A percentile compares a stretch with the other conserved stretches of the same genome.
Evolutionary conservation across 2,797 vertebrate genomes (phyloP).

Genomic region (Liasis olivaceus): DNA sequence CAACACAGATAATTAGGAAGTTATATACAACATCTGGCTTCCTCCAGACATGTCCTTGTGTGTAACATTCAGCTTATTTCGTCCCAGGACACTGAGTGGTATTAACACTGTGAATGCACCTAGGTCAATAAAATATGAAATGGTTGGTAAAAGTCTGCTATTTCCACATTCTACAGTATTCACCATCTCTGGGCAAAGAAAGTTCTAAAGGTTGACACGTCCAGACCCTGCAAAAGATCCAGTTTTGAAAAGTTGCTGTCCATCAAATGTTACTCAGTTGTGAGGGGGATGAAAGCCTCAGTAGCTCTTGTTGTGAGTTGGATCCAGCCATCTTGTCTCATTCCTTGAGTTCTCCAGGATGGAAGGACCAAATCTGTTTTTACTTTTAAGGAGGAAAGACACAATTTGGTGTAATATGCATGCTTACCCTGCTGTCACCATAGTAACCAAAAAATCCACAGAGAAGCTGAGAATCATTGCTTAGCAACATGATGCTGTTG

Average conservation of each 20-base stretch:
- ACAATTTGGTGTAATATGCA: not conserved
- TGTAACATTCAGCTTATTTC: conserved; percentile 12
- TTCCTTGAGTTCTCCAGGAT: not conserved
- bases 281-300: too few relatives aligned
- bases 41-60: not conserved
- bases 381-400: not conserved
- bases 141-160: not conserved
- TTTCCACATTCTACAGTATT: not conserved
- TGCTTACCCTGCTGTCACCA: conserved; percentile 5
- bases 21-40: not conserved
- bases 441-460: conserved; percentile 3
- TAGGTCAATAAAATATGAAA: conserved; percentile 5
- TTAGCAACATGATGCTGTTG: conserved; percentile 14
- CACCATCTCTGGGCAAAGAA: not conserved
- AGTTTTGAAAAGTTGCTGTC: not conserved
- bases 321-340: not conserved
- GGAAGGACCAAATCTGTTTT: not conserved
- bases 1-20: not conserved
- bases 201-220: not conserved
- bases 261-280: not conserved
- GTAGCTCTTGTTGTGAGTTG: not conserved
- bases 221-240: not conserved
- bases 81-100: not conserved
- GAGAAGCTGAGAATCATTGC: not conserved
- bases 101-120: not conserved